Evolutionary conservation across 2,113 vertebrate species (phyloP).

Genomic region (Anguilla rostrata): DNA sequence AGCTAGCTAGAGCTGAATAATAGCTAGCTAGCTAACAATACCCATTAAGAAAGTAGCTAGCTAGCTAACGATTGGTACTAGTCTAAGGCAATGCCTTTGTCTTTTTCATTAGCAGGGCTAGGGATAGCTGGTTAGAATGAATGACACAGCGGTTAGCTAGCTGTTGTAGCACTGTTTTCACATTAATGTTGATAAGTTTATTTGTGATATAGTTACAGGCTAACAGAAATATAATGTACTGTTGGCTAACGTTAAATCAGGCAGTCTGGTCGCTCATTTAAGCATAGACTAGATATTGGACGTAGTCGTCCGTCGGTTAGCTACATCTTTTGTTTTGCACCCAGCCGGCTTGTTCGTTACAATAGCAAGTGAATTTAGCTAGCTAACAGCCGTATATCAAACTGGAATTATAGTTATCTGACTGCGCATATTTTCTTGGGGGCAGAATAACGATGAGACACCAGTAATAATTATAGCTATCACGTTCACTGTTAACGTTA

Average conservation of each 20-base stretch:
- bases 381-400: background rate
- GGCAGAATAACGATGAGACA: background rate
- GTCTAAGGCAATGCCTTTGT: constrained; percentile 2
- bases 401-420: background rate
- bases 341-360: background rate
- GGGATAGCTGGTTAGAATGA: background rate
- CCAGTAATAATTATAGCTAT: background rate
- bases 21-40: background rate
- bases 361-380: background rate
- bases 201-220: background rate
- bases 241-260: background rate
- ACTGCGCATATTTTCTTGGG: background rate
- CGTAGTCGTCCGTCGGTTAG: background rate
- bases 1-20: background rate
- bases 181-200: background rate
- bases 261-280: background rate
- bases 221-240: background rate
- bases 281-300: constrained; percentile 1
- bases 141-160: background rate
- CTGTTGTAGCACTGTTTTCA: background rate
- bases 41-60: background rate
- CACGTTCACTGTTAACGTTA: background rate
- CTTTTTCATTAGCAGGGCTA: background rate
- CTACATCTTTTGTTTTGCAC: background rate
- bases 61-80: background rate